phyloP scores from a whole-genome alignment of 2,888 invertebrate genomes.

The Eupeodes luniger region DNA sequence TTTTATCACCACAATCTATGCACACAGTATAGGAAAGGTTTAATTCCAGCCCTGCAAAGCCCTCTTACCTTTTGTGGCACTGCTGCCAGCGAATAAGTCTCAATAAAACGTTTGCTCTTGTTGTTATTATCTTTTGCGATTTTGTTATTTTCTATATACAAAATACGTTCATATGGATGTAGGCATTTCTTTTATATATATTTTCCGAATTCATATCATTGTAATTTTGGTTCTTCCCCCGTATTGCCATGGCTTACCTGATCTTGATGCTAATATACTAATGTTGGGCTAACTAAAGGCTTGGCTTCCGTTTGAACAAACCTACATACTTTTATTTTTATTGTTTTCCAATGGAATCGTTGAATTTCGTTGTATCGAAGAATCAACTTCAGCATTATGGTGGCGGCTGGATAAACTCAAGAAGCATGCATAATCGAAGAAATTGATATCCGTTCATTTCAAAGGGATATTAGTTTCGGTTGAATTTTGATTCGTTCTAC shows the following conservation, averaged over 20 bases:
- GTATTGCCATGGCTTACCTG: constrained; percentile 2
- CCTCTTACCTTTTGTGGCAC: constrained; percentile 51
- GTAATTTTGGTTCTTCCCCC: constrained; percentile 28
- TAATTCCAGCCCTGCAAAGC: constrained; percentile 6
- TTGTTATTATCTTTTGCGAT: constrained; percentile 24
- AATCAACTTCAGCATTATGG: not conserved
- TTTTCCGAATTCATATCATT: constrained; percentile 56
- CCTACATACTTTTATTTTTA: constrained; percentile 25
- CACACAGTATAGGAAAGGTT: not conserved
- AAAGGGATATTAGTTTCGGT: constrained; percentile 67
- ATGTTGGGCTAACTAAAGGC: constrained; percentile 22
- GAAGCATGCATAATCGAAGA: constrained; percentile 71
- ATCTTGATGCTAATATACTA: constrained; percentile 24
- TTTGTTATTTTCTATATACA: constrained; percentile 7
- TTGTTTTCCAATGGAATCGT: constrained; percentile 57
- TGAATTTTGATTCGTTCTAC: constrained; percentile 46
- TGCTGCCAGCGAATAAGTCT: constrained; percentile 51
- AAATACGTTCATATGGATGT: constrained; percentile 4
- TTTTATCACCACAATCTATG: not conserved
- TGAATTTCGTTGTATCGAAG: constrained; percentile 16
- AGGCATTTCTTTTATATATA: not conserved
- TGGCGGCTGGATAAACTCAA: constrained; percentile 36
- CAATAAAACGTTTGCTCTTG: constrained; percentile 53
- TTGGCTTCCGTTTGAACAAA: constrained; percentile 54
- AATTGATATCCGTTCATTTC: constrained; percentile 65